phyloP scores from a whole-genome alignment of 92 coral and sea anemone species.

The Bergia sp. region DNA sequence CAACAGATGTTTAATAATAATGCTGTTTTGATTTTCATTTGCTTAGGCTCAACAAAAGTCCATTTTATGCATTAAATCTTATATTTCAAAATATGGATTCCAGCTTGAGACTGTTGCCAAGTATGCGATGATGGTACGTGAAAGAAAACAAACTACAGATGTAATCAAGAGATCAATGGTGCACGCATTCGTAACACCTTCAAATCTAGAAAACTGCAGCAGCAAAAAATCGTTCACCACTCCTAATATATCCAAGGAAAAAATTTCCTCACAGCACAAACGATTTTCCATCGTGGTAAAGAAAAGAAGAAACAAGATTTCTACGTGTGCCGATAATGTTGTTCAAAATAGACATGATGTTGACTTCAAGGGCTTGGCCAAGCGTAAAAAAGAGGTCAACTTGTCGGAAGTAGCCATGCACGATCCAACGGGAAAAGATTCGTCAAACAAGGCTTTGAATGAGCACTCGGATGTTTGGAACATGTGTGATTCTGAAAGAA shows the following conservation, averaged over 20 bases:
- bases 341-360: neutral
- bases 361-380: neutral
- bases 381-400: slow-evolving; percentile 1
- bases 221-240: neutral
- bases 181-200: neutral
- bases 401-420: slow-evolving; percentile 1
- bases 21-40: neutral
- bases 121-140: neutral
- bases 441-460: neutral
- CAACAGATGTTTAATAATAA: neutral
- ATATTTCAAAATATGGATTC: neutral
- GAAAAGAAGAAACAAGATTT: neutral
- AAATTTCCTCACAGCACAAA: neutral
- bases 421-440: neutral
- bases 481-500: neutral
- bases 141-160: neutral
- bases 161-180: neutral
- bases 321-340: neutral
- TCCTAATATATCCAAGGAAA: neutral
- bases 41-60: neutral
- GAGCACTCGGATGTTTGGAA: neutral
- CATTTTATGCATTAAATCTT: neutral
- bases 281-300: neutral
- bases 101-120: neutral
- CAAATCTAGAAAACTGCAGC: neutral